Percentiles rank a stretch among this genome's conserved stretches.
Evolutionary conservation across 2,797 vertebrate species (phyloP).

Genomic region (Peromyscus nudipes): DNA sequence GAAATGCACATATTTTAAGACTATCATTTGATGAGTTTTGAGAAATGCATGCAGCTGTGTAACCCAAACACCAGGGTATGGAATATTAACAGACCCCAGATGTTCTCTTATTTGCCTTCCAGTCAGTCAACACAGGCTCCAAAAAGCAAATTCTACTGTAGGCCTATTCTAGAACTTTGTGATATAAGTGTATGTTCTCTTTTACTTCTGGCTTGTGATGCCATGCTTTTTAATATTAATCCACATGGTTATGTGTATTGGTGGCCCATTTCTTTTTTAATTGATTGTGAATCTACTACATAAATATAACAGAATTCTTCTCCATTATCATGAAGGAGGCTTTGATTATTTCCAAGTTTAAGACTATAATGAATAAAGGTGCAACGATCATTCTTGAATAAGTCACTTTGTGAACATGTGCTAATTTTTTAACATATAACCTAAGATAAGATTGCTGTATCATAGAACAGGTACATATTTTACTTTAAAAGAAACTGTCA

Average conservation of each 20-base stretch:
- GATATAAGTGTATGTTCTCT: conserved; percentile 16
- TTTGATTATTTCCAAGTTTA: conserved; percentile 60
- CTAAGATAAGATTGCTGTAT: neutral
- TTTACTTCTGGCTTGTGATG: neutral
- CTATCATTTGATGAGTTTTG: conserved; percentile 37
- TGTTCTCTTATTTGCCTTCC: conserved; percentile 22
- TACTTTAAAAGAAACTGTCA: conserved; percentile 39
- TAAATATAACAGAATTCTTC: conserved; percentile 22
- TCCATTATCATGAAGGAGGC: neutral
- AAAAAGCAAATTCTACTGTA: conserved; percentile 1
- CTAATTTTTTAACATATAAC: conserved; percentile 47
- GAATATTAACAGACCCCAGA: neutral
- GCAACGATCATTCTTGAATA: conserved; percentile 32
- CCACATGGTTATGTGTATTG: neutral
- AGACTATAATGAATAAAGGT: conserved; percentile 17
- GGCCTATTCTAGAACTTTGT: neutral
- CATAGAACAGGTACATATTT: neutral
- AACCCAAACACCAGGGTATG: conserved; percentile 13
- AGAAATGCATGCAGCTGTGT: conserved; percentile 16
- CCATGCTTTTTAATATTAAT: conserved; percentile 9
- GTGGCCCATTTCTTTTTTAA: neutral
- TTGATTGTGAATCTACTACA: neutral
- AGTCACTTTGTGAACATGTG: conserved; percentile 9
- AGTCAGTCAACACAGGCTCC: neutral
- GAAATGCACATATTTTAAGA: conserved; percentile 64